Evolutionary conservation across 2,113 vertebrate genomes (phyloP).

Genomic region (Salvelinus alpinus): DNA sequence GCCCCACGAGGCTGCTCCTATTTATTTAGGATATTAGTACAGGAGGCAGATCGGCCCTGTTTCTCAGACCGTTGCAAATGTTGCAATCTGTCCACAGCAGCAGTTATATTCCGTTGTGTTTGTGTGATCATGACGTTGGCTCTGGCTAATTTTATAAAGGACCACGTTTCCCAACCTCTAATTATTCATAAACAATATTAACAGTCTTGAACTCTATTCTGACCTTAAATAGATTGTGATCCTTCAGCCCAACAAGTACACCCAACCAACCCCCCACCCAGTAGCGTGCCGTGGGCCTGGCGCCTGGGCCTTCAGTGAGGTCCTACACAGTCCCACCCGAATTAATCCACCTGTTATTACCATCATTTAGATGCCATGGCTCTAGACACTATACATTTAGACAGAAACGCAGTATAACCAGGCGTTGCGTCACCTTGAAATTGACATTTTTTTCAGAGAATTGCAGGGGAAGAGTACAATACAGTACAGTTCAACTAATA

Average conservation of each 20-base stretch:
- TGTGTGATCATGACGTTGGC: conserved; percentile 35
- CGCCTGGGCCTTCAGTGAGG: too few species aligned
- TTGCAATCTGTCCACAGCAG: conserved; percentile 28
- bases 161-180: conserved; percentile 40
- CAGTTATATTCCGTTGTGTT: background rate
- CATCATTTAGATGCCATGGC: too few species aligned
- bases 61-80: conserved; percentile 13
- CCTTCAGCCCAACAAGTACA: background rate
- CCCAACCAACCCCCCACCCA: background rate
- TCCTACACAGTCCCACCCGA: too few species aligned
- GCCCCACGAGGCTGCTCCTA: conserved; percentile 45
- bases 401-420: too few species aligned
- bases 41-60: conserved; percentile 6
- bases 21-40: conserved; percentile 37
- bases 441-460: too few species aligned
- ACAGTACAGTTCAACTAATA: too few species aligned
- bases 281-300: too few species aligned
- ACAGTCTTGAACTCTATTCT: conserved; percentile 42
- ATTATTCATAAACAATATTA: conserved; percentile 55
- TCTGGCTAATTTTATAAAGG: conserved; percentile 40
- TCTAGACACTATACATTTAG: too few species aligned
- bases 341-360: too few species aligned
- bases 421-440: too few species aligned
- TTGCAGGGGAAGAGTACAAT: too few species aligned
- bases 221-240: conserved; percentile 41